A percentile compares a stretch with the other conserved stretches of the same genome.
Evolutionary conservation across 2,113 vertebrate species (phyloP).

Genomic region (Podarcis raffonei): DNA sequence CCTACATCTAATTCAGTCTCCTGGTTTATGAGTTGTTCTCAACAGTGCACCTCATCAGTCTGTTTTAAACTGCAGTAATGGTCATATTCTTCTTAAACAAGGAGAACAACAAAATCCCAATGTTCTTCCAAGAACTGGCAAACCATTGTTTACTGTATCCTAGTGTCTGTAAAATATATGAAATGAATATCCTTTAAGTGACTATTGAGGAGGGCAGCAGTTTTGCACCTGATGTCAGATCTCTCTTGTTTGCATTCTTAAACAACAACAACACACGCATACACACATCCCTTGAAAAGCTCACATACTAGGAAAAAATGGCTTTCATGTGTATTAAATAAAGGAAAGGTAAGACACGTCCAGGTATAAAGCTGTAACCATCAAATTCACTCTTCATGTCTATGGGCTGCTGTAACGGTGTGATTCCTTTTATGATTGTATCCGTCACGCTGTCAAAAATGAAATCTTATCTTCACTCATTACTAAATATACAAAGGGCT

Average conservation of each 20-base stretch:
- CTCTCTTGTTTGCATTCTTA: background rate
- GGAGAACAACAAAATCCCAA: background rate
- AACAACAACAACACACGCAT: background rate
- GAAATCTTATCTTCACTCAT: slow-evolving; percentile 74
- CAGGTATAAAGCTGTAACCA: slow-evolving; percentile 31
- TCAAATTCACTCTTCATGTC: slow-evolving; percentile 46
- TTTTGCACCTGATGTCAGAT: background rate
- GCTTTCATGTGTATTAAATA: slow-evolving; percentile 54
- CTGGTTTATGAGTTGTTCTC: slow-evolving; percentile 35
- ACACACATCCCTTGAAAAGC: background rate
- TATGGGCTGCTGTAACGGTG: slow-evolving; percentile 39
- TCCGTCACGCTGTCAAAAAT: slow-evolving; percentile 70
- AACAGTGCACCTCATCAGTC: slow-evolving; percentile 37
- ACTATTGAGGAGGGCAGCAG: slow-evolving; percentile 18
- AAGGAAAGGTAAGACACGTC: slow-evolving; percentile 46
- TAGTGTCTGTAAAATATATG: background rate
- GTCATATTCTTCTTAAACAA: background rate
- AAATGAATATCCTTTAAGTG: slow-evolving; percentile 40
- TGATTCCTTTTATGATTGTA: slow-evolving; percentile 64
- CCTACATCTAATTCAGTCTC: background rate
- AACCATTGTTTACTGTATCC: slow-evolving; percentile 28
- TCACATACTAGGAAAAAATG: slow-evolving; percentile 45
- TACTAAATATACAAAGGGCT: slow-evolving; percentile 71
- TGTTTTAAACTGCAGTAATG: slow-evolving; percentile 53
- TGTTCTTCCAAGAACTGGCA: background rate